These are phyloP conservation scores for Lucinisca nassula DNA, from an alignment of 2,888 invertebrate genomes.

Conservation along the genomic window DNA sequence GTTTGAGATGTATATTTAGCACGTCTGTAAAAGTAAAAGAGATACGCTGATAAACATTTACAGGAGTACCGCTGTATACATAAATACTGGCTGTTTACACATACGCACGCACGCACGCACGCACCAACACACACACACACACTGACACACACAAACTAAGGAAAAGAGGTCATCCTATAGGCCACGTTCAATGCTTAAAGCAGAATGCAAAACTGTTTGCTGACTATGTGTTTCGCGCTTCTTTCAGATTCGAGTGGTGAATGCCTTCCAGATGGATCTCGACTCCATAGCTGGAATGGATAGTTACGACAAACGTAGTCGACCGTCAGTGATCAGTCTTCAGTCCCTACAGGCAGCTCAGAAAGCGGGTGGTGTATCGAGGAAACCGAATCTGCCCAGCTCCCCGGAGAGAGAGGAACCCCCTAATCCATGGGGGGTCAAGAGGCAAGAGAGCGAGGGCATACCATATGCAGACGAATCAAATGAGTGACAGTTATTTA, in stretches of 20 bases:
- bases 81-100: too few relatives aligned
- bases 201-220: too few relatives aligned
- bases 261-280: conserved; percentile 94
- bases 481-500: conserved; percentile 11
- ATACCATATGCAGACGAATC: conserved; percentile 85
- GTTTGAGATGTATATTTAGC: too few relatives aligned
- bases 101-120: too few relatives aligned
- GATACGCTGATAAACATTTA: too few relatives aligned
- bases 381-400: conserved; percentile 83
- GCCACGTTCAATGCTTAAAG: too few relatives aligned
- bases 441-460: conserved; percentile 85
- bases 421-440: conserved; percentile 77
- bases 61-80: too few relatives aligned
- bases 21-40: too few relatives aligned
- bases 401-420: conserved; percentile 84
- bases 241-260: conserved; percentile 99
- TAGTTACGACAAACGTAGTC: conserved; percentile 88
- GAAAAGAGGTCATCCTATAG: too few relatives aligned
- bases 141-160: too few relatives aligned
- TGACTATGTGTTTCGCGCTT: too few relatives aligned
- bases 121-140: too few relatives aligned
- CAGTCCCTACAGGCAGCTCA: conserved; percentile 84
- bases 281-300: conserved; percentile 89
- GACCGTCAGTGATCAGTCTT: conserved; percentile 87
- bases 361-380: conserved; percentile 77